Percentiles rank a stretch among this genome's conserved stretches.
phyloP scores from a whole-genome alignment of 1,140 invertebrate species.

The Cotesia typhae region DNA sequence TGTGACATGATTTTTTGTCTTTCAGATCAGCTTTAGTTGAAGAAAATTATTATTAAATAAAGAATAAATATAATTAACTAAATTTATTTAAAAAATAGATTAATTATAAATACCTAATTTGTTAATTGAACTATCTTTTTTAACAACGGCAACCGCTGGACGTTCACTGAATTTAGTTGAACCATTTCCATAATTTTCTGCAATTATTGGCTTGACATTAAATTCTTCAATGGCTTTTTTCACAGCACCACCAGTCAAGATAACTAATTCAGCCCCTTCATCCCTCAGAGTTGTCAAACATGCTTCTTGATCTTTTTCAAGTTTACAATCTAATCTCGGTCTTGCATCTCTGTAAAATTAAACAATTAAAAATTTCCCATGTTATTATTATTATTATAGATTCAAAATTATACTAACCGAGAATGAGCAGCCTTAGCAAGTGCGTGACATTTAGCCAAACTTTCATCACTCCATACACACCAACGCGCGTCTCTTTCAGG shows the following conservation, averaged over 20 bases:
- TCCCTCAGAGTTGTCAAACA: conserved; percentile 76
- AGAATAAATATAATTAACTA: neutral
- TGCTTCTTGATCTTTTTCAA: conserved; percentile 65
- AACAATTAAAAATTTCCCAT: neutral
- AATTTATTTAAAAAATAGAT: conserved; percentile 11
- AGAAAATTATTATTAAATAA: neutral
- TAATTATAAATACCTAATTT: conserved; percentile 39
- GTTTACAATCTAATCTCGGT: conserved; percentile 74
- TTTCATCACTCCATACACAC: conserved; percentile 72
- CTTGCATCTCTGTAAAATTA: conserved; percentile 69
- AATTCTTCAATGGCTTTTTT: conserved; percentile 67
- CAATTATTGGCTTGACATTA: conserved; percentile 64
- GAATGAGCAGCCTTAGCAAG: conserved; percentile 75
- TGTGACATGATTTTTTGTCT: conserved; percentile 70
- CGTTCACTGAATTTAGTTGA: conserved; percentile 56
- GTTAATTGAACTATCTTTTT: conserved; percentile 59
- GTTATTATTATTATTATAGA: neutral
- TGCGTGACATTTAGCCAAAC: conserved; percentile 73
- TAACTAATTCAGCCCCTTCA: conserved; percentile 72
- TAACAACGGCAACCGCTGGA: conserved; percentile 72
- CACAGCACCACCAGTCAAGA: conserved; percentile 69
- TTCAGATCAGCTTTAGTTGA: conserved; percentile 58
- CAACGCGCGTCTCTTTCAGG: conserved; percentile 68
- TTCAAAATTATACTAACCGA: conserved; percentile 40
- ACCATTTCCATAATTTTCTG: conserved; percentile 64